Percentiles rank a stretch among this genome's conserved stretches.
phyloP scores from a whole-genome alignment of 2,797 vertebrate species.

The Pseudopleuronectes americanus region DNA sequence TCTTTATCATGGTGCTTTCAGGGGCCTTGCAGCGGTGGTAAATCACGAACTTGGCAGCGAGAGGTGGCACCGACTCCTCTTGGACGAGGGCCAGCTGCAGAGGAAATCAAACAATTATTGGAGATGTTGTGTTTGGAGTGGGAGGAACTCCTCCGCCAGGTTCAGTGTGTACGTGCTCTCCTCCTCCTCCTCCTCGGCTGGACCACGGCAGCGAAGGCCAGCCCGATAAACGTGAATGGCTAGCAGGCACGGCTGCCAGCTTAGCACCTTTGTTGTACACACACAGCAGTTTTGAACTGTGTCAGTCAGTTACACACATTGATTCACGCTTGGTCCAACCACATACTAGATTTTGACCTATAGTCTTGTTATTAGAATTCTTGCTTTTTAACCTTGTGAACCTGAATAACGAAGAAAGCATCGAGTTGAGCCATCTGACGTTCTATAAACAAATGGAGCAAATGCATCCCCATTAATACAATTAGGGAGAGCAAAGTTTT shows the following conservation, averaged over 20 bases:
- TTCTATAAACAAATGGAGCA: neutral
- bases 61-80: slow-evolving; percentile 27
- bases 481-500: too few relatives aligned
- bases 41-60: slow-evolving; percentile 45
- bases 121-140: slow-evolving; percentile 29
- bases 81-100: slow-evolving; percentile 37
- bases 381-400: slow-evolving; percentile 20
- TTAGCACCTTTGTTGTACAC: neutral
- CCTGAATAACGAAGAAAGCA: neutral
- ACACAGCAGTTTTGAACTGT: neutral
- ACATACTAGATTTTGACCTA: too few relatives aligned
- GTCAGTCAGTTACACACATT: too few relatives aligned
- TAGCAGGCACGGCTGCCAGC: neutral
- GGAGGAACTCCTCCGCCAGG: slow-evolving; percentile 10
- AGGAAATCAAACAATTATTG: slow-evolving; percentile 48
- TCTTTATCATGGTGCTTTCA: slow-evolving; percentile 41
- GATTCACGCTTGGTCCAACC: too few relatives aligned
- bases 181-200: neutral
- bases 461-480: too few relatives aligned
- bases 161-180: neutral
- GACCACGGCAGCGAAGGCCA: neutral
- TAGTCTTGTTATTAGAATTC: neutral
- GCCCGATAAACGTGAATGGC: neutral
- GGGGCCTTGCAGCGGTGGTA: slow-evolving; percentile 23
- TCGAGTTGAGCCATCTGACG: too few relatives aligned